A percentile compares a stretch with the other conserved stretches of the same genome.
Conservation (phyloP, 2,888 invertebrate species). For the Sarcophaga variegata region DNA sequence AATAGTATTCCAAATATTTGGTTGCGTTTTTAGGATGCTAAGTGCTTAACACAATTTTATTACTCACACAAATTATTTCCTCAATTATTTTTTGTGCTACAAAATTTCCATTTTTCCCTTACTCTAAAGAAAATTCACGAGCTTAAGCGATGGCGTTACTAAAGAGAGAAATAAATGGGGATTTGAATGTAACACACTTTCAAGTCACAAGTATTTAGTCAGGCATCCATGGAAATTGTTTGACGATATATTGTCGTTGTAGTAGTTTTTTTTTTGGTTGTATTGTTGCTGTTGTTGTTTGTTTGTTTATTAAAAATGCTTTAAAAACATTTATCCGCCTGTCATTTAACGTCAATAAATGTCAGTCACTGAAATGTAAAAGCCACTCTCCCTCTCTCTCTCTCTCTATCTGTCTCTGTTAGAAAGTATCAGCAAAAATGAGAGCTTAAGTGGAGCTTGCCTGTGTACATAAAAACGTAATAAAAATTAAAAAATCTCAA, state of each 20-base stretch:
- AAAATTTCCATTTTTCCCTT: too few species aligned
- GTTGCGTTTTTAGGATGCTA: too few species aligned
- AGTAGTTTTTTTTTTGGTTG: too few species aligned
- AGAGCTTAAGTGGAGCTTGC: neutral
- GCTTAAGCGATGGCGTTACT: neutral
- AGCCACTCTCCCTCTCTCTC: neutral
- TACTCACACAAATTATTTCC: too few species aligned
- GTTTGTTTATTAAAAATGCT: conserved; percentile 38
- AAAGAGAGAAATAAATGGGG: neutral
- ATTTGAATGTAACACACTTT: conserved; percentile 1
- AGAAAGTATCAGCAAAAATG: neutral
- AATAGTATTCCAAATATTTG: too few species aligned
- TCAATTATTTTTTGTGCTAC: too few species aligned
- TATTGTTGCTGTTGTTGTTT: neutral
- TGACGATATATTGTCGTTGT: too few species aligned
- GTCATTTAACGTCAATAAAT: conserved; percentile 65
- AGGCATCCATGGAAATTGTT: too few species aligned
- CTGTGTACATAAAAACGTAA: neutral
- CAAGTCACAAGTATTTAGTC: conserved; percentile 1
- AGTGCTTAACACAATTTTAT: too few species aligned
- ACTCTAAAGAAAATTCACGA: too few species aligned
- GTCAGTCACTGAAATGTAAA: conserved; percentile 24
- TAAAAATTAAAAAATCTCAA: conserved; percentile 4
- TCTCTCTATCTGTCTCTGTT: too few species aligned
- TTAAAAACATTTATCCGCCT: conserved; percentile 50